Base-by-base conservation (phyloP, 2,797 vertebrate genomes). In the Dendrocincla tyrannina region DNA sequence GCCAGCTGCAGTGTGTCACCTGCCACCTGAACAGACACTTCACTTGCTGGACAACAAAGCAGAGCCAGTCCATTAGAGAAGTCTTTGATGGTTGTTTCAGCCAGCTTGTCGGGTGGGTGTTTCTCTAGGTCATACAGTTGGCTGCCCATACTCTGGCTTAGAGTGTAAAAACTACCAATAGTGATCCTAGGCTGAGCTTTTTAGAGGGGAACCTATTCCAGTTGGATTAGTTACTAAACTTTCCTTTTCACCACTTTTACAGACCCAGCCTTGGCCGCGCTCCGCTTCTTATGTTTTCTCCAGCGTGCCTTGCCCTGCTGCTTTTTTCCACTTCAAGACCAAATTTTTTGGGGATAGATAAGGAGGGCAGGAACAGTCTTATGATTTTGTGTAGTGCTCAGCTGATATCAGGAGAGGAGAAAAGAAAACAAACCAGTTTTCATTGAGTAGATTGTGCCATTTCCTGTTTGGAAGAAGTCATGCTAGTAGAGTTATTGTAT, bases 11-110 rank as follows among this genome's bases (percentile, higher is more conserved):
- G 30, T 17, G 2, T 64, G 50, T 76, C 75, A 50, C 42, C 39
- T 69, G 27, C 59, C 28, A 17, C n/a, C 39, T 17, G 46, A 33
- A 24, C 76, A 24, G 42, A 4, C 12, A 4, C 28, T n/a, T 33
- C 0, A 0, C n/a, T 37, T 2, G 0, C 37, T 32, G 39, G 27
- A 10, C 18, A n/a, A 1, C 35, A 30, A 5, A 3, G 8, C 1
- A 62, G 50, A 74, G 18, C 33, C 3, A 4, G 27, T 25, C 62
- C 4, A 1, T 62, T 80, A 39, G 46, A 42, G 44, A 30, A 30
- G 18, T 28, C n/a, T 9, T 0, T 27, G 59, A 13, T 52, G 17
- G 7, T 58, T 59, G 49, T 85, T 88, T 58, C 55, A 49, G 23
- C 20, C 23, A 72, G 25, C 18, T 73, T 20, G 8, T 10, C 46